Conservation (phyloP, 2,888 invertebrate species). For the Orthosia incerta region DNA sequence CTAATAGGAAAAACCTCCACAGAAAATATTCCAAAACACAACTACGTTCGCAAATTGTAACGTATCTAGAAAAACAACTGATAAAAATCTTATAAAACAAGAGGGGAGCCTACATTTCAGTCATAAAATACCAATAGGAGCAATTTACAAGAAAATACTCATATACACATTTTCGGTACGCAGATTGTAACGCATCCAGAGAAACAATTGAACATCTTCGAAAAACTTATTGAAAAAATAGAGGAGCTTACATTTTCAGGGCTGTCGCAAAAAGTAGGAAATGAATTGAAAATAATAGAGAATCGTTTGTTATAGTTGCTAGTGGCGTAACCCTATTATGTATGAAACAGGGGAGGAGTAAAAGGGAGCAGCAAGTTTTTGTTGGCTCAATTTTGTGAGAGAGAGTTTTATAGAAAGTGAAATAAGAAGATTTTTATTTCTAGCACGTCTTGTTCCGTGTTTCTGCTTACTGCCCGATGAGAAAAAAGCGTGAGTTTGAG, state of each 20-base stretch:
- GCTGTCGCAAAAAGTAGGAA: slow-evolving; percentile 68
- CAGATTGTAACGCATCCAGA: slow-evolving; percentile 13
- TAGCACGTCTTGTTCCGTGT: no score
- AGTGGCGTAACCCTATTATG: slow-evolving; percentile 39
- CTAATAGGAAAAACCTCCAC: slow-evolving; percentile 6
- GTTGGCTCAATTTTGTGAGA: not conserved
- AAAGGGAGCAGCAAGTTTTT: slow-evolving; percentile 2
- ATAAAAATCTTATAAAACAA: slow-evolving; percentile 18
- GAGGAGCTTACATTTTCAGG: slow-evolving; percentile 34
- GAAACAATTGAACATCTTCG: slow-evolving; percentile 3
- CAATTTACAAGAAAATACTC: slow-evolving; percentile 7
- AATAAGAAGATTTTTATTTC: no score
- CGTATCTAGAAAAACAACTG: slow-evolving; percentile 13
- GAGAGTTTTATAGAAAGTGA: no score
- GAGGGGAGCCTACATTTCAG: slow-evolving; percentile 28
- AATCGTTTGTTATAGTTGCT: slow-evolving; percentile 61
- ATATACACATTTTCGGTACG: not conserved
- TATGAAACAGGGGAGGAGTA: slow-evolving; percentile 18
- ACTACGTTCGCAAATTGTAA: not conserved
- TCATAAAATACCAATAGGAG: slow-evolving; percentile 29
- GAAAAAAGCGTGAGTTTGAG: no score
- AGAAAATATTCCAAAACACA: slow-evolving; percentile 14
- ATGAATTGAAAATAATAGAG: slow-evolving; percentile 71
- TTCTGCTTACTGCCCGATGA: no score
- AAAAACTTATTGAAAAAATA: slow-evolving; percentile 10